These are phyloP conservation scores for Coregonus clupeaformis DNA, from an alignment of 2,113 vertebrate species.

Conservation along the genomic window DNA sequence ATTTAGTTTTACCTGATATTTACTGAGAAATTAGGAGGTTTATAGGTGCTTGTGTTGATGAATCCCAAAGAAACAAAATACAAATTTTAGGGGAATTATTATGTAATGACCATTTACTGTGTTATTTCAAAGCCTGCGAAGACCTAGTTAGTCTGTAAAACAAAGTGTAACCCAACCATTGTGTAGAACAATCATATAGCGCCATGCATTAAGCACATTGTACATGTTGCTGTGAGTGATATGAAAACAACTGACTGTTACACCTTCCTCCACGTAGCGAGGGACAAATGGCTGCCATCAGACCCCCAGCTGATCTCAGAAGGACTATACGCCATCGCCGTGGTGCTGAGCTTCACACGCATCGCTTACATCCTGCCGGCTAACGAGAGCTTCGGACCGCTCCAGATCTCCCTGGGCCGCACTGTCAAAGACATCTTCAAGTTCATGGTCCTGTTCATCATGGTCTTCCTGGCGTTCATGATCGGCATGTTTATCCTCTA, in stretches of 20 bases:
- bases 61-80: too few relatives aligned
- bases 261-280: slow-evolving; percentile 70
- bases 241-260: neutral
- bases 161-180: too few relatives aligned
- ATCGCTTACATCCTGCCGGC: slow-evolving; percentile 90
- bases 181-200: too few relatives aligned
- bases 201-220: too few relatives aligned
- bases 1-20: too few relatives aligned
- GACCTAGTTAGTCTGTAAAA: too few relatives aligned
- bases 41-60: too few relatives aligned
- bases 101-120: too few relatives aligned
- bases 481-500: slow-evolving; percentile 93
- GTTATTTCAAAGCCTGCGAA: too few relatives aligned
- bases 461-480: slow-evolving; percentile 93
- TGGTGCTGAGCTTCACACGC: slow-evolving; percentile 88
- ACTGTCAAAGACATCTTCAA: slow-evolving; percentile 93
- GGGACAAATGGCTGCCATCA: slow-evolving; percentile 91
- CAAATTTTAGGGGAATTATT: too few relatives aligned
- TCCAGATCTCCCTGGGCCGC: slow-evolving; percentile 89
- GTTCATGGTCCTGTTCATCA: slow-evolving; percentile 93
- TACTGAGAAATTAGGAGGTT: too few relatives aligned
- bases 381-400: slow-evolving; percentile 88
- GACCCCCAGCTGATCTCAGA: slow-evolving; percentile 92
- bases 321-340: slow-evolving; percentile 88
- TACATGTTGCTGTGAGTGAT: too few relatives aligned